Conservation (phyloP, 23 tunicate species). For the Styela plicata region DNA sequence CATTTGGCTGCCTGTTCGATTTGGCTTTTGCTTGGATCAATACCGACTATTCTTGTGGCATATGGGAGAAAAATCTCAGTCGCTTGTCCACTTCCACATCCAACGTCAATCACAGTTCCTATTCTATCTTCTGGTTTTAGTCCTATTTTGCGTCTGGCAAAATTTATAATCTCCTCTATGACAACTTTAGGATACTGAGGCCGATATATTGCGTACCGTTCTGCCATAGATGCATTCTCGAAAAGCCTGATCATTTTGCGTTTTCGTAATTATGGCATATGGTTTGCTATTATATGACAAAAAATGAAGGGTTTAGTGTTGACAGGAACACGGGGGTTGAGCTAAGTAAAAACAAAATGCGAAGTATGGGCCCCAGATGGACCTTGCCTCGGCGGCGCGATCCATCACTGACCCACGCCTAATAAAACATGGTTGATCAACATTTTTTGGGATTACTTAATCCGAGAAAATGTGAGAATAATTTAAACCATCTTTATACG, state of each 20-base stretch:
- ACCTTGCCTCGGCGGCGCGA: too few relatives aligned
- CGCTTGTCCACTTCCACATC: constrained; percentile 80
- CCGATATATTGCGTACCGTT: background rate
- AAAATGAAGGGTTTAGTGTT: too few relatives aligned
- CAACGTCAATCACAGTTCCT: constrained; percentile 47
- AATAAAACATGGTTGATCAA: too few relatives aligned
- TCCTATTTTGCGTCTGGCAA: background rate
- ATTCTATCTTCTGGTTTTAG: background rate
- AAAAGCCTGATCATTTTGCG: background rate
- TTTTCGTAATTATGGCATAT: too few relatives aligned
- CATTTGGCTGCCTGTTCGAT: constrained; percentile 39
- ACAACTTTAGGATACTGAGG: background rate
- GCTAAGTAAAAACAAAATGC: too few relatives aligned
- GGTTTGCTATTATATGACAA: too few relatives aligned
- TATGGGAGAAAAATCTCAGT: constrained; percentile 40
- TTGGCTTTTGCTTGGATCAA: constrained; percentile 77
- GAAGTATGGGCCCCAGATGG: too few relatives aligned
- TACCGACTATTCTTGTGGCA: constrained; percentile 40
- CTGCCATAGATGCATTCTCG: background rate
- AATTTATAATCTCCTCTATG: background rate
- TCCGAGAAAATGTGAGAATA: too few relatives aligned
- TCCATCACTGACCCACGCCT: too few relatives aligned
- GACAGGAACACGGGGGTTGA: too few relatives aligned
- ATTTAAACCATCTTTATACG: too few relatives aligned
- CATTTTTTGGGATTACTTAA: too few relatives aligned